Base-by-base conservation (phyloP, 2,113 vertebrate species). In the Nibea coibor region DNA sequence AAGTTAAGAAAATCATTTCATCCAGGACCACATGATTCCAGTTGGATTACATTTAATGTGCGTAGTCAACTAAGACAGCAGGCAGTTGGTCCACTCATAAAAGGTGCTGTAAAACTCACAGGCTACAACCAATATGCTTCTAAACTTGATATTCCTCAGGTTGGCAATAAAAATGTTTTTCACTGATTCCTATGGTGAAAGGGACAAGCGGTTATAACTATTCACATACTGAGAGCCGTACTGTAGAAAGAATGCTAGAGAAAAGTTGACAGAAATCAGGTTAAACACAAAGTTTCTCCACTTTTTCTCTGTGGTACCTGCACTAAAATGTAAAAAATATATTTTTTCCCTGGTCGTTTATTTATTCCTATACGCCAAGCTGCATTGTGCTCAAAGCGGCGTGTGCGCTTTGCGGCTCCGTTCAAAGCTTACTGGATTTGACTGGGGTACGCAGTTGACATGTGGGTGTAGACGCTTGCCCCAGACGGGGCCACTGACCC, bases 371-470 rank as follows among this genome's bases (percentile, higher is more conserved):
- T 72, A 70, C 77, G 92, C 91, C 91, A 91, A 51, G 57, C 73
- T 83, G 63, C 65, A 88, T 89, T 61, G 87, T 61, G 77, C 78
- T 91, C 87, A 92, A 85, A 88, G 50, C 72, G 17, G 78, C 75
- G 26, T 76, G 79, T 73, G 70, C 39, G 77, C 83, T 93, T 82
- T 53, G 56, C 20, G 80, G 89, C 84, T 83, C 58, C n/a, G 28
- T 84, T 92, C 81, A 81, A 82, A 83, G 76, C 87, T 93, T 85
- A 94, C 89, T 84, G 75, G 81, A 85, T 87, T 78, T 89, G 94
- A 95, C 90, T 93, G 83, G 72, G 78, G 79, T 83, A 58, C 73
- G 31, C 71, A 72, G 81, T 83, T 88, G 88, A 91, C 87, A 92
- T 87, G 90, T 80, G 85, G 89, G 85, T 81, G 87, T 81, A 84